Evolutionary conservation across 1,140 invertebrate species (phyloP).

Genomic region (Pemphigus obesinymphae): DNA sequence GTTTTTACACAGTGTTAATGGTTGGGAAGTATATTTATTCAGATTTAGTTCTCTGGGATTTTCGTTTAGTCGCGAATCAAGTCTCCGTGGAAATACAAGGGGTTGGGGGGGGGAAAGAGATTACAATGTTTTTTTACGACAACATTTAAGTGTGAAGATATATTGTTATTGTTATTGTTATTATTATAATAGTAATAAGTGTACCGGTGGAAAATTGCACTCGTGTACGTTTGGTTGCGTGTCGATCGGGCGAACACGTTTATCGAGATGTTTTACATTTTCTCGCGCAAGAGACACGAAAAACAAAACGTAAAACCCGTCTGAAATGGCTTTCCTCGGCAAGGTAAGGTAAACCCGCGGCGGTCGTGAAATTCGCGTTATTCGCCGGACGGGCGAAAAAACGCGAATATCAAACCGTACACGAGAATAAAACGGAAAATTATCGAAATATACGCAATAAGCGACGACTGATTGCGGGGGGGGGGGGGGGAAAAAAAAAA

Average conservation of each 20-base stretch:
- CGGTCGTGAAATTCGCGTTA: neutral
- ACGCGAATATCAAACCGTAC: neutral
- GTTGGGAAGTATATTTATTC: too few relatives aligned
- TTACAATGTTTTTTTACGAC: neutral
- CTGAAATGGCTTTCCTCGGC: too few relatives aligned
- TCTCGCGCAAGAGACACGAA: neutral
- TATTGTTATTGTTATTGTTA: neutral
- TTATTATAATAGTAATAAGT: neutral
- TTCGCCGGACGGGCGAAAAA: neutral
- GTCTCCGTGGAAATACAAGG: too few relatives aligned
- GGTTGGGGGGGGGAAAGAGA: too few relatives aligned
- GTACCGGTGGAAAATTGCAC: neutral
- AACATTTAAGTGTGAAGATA: too few relatives aligned
- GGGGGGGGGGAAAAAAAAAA: neutral
- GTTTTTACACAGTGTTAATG: too few relatives aligned
- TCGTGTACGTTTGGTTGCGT: conserved; percentile 7
- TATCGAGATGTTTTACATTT: too few relatives aligned
- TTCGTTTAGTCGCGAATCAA: neutral
- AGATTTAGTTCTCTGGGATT: neutral
- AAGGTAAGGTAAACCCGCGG: too few relatives aligned
- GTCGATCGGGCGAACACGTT: neutral
- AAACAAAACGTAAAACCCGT: neutral
- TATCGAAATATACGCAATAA: too few relatives aligned
- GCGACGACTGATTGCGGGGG: too few relatives aligned
- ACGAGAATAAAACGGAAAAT: too few relatives aligned